phyloP scores from a whole-genome alignment of 2,113 vertebrate species.

The Indicator maculatus region DNA sequence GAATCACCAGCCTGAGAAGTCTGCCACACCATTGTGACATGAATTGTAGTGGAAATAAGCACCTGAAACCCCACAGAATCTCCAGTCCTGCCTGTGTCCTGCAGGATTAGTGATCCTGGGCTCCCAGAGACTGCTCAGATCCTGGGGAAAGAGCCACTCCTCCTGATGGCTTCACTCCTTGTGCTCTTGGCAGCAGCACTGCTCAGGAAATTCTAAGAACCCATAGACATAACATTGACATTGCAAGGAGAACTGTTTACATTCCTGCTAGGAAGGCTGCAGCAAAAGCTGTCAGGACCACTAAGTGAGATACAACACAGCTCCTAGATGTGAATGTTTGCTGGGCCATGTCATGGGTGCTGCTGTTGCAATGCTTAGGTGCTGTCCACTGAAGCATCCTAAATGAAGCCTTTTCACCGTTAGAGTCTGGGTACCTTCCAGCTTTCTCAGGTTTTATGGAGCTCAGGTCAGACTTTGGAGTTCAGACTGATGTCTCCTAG shows the following conservation, averaged over 20 bases:
- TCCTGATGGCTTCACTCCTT: background rate
- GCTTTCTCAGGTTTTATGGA: background rate
- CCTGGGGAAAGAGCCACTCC: background rate
- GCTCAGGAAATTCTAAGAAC: constrained; percentile 74
- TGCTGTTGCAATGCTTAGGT: background rate
- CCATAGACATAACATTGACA: constrained; percentile 80
- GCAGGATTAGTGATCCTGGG: background rate
- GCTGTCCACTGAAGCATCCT: background rate
- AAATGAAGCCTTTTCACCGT: background rate
- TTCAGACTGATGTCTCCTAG: background rate
- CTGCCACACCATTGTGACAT: background rate
- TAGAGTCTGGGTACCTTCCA: background rate
- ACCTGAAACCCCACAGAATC: rapidly evolving
- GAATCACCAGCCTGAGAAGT: background rate
- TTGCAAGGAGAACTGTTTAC: constrained; percentile 76
- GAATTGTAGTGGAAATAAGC: background rate
- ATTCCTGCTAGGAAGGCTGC: constrained; percentile 73
- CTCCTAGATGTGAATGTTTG: background rate
- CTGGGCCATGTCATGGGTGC: rapidly evolving
- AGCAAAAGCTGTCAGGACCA: background rate
- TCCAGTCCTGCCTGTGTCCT: rapidly evolving
- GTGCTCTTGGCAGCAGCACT: constrained; percentile 55
- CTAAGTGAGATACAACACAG: background rate
- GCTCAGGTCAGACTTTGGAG: background rate
- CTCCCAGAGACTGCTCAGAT: background rate